Evolutionary conservation across 1,140 invertebrate species (phyloP).

Genomic region (Pentalonia nigronervosa): DNA sequence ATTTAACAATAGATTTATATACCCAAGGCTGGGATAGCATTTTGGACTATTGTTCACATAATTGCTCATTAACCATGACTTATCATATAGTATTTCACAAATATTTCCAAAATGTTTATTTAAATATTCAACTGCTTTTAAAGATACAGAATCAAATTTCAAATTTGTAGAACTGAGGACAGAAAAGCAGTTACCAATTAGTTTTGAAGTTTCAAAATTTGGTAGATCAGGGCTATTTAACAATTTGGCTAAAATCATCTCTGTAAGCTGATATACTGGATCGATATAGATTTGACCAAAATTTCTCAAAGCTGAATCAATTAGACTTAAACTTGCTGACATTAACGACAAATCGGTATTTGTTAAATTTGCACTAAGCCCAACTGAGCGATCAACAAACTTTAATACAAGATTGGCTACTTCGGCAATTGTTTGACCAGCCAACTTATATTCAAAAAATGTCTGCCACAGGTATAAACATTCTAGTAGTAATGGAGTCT

Average conservation of each 20-base stretch:
- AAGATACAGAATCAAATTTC: slow-evolving; percentile 25
- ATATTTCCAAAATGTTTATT: slow-evolving; percentile 45
- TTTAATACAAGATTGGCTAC: slow-evolving; percentile 43
- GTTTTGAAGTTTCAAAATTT: slow-evolving; percentile 47
- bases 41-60: slow-evolving; percentile 52
- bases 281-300: slow-evolving; percentile 46
- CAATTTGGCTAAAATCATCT: slow-evolving; percentile 44
- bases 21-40: slow-evolving; percentile 44
- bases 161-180: slow-evolving; percentile 40
- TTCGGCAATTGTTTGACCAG: slow-evolving; percentile 55
- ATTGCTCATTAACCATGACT: slow-evolving; percentile 51
- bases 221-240: neutral
- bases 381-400: slow-evolving; percentile 49
- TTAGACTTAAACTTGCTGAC: slow-evolving; percentile 51
- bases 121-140: slow-evolving; percentile 25
- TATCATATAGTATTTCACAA: slow-evolving; percentile 29
- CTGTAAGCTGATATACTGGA: slow-evolving; percentile 31
- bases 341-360: slow-evolving; percentile 36
- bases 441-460: slow-evolving; percentile 65
- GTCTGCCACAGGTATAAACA: slow-evolving; percentile 65
- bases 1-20: slow-evolving; percentile 22
- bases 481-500: slow-evolving; percentile 39
- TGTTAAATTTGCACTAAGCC: slow-evolving; percentile 31
- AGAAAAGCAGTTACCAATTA: slow-evolving; percentile 47
- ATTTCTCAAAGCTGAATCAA: slow-evolving; percentile 49